These are phyloP conservation scores for Anaspis maculata DNA, from an alignment of 2,888 invertebrate species.

Conservation along the genomic window DNA sequence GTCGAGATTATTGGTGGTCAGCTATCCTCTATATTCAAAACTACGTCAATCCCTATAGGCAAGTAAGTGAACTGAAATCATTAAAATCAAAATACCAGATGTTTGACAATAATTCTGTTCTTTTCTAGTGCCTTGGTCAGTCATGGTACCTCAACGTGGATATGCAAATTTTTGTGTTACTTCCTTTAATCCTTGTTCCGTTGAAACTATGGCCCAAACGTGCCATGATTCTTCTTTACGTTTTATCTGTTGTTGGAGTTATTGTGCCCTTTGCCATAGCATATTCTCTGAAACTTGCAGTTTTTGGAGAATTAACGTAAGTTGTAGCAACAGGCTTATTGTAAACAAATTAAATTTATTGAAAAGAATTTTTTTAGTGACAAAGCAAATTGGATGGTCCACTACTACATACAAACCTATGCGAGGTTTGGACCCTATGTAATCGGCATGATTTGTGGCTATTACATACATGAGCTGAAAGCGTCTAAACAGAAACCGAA, in stretches of 20 bases:
- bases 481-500: no score
- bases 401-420: constrained; percentile 11
- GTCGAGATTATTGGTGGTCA: constrained; percentile 9
- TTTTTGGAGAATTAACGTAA: no score
- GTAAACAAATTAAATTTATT: no score
- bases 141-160: constrained; percentile 11
- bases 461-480: constrained; percentile 8
- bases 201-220: constrained; percentile 4
- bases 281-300: background rate
- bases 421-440: constrained; percentile 8
- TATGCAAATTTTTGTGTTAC: constrained; percentile 10
- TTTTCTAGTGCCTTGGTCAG: constrained; percentile 11
- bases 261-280: background rate
- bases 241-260: background rate
- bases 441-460: constrained; percentile 11
- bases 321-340: no score
- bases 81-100: background rate
- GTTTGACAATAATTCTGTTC: background rate
- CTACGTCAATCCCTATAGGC: constrained; percentile 6
- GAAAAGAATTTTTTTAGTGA: no score
- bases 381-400: background rate
- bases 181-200: constrained; percentile 5
- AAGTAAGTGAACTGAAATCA: constrained; percentile 3
- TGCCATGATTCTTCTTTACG: background rate
- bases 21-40: constrained; percentile 9